phyloP scores from a whole-genome alignment of 2,797 vertebrate species.

The Gadopsis marmoratus region DNA sequence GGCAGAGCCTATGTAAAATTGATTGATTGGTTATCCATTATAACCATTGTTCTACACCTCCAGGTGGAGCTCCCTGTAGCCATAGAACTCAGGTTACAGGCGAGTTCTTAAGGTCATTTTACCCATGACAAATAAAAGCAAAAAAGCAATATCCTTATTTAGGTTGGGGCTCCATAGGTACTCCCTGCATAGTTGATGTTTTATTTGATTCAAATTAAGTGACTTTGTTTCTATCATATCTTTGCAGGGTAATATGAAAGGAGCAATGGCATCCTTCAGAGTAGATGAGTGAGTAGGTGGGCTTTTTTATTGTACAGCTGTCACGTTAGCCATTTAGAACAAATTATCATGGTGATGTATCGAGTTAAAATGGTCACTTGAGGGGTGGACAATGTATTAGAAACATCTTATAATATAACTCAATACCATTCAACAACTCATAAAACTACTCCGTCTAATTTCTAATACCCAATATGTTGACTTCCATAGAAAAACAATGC shows the following conservation, averaged over 20 bases:
- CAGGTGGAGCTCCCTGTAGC: background rate
- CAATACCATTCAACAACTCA: background rate
- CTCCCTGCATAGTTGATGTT: background rate
- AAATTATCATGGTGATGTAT: background rate
- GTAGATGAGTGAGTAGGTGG: background rate
- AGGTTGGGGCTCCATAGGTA: background rate
- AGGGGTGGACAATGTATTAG: background rate
- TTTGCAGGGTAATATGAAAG: background rate
- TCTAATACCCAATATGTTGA: background rate
- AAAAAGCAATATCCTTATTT: background rate
- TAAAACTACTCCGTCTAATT: background rate
- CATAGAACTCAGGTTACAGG: background rate
- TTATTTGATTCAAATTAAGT: background rate
- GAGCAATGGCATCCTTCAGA: background rate
- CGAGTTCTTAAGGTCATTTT: no score
- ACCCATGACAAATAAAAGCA: background rate
- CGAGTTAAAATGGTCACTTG: background rate
- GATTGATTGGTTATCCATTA: background rate
- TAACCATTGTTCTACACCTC: background rate
- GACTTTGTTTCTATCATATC: background rate
- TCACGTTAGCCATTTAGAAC: background rate
- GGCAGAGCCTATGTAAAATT: background rate
- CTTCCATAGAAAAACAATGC: background rate
- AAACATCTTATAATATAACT: background rate
- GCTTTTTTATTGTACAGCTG: background rate